phyloP scores from a whole-genome alignment of 2,888 invertebrate genomes.

The Apoda limacodes region DNA sequence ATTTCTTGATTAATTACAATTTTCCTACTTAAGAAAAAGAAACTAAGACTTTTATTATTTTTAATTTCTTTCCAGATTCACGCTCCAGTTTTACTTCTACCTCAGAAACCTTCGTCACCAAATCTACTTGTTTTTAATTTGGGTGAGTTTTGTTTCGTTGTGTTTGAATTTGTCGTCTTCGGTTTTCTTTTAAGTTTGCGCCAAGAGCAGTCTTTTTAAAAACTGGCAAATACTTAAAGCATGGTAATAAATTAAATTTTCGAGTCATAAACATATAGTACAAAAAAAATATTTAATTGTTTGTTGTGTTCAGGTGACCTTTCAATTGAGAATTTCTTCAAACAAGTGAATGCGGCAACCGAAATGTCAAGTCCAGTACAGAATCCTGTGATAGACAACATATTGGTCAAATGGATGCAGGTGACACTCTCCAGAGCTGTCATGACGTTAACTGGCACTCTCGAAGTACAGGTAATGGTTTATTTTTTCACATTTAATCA shows the following conservation, averaged over 20 bases:
- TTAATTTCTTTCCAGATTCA: conserved; percentile 70
- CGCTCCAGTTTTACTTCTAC: conserved; percentile 80
- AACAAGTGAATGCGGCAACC: conserved; percentile 50
- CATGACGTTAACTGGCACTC: conserved; percentile 77
- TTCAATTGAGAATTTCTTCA: conserved; percentile 84
- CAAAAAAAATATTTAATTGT: neutral
- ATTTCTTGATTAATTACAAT: too few relatives aligned
- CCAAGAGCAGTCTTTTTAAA: too few relatives aligned
- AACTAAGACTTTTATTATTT: too few relatives aligned
- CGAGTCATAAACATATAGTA: too few relatives aligned
- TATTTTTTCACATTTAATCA: too few relatives aligned
- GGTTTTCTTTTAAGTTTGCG: too few relatives aligned
- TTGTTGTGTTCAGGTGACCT: conserved; percentile 70
- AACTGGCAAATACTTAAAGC: too few relatives aligned
- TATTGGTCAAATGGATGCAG: conserved; percentile 75
- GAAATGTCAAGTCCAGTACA: conserved; percentile 45
- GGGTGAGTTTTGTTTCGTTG: conserved; percentile 47
- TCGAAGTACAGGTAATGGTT: conserved; percentile 76
- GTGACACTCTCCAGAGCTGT: conserved; percentile 77
- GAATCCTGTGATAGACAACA: conserved; percentile 74
- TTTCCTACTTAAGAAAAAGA: too few relatives aligned
- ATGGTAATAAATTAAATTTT: too few relatives aligned
- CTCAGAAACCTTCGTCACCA: conserved; percentile 83
- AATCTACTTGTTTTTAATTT: conserved; percentile 81
- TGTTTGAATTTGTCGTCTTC: too few relatives aligned